These are phyloP conservation scores for Sicus ferrugineus DNA, from an alignment of 2,888 invertebrate genomes.

Conservation along the genomic window DNA sequence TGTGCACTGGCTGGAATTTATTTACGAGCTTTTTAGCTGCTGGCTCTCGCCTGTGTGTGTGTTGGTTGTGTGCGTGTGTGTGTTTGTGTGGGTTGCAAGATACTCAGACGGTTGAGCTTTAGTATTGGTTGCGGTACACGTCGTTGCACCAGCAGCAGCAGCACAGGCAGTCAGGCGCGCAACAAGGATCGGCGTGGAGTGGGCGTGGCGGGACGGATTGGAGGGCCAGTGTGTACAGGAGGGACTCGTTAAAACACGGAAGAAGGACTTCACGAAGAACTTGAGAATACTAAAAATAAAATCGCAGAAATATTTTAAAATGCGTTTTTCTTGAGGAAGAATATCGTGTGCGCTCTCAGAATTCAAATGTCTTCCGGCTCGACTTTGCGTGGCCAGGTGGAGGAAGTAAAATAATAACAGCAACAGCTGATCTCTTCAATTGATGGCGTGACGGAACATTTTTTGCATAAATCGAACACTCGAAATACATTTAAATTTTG, in stretches of 20 bases:
- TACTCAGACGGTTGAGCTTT: neutral
- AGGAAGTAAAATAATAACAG: neutral
- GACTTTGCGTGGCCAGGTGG: neutral
- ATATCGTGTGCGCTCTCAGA: neutral
- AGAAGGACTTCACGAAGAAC: neutral
- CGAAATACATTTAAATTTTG: neutral
- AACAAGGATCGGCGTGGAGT: too few species aligned
- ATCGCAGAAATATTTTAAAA: too few species aligned
- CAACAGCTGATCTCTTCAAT: neutral
- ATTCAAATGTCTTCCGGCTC: neutral
- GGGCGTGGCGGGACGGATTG: neutral
- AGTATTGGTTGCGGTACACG: neutral
- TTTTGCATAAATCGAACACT: neutral
- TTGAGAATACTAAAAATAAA: neutral
- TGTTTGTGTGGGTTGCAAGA: neutral
- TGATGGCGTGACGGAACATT: too few species aligned
- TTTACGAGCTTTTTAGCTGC: slow-evolving; percentile 39
- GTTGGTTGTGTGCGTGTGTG: neutral
- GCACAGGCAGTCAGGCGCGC: slow-evolving; percentile 12
- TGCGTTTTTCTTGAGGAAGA: neutral
- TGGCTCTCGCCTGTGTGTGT: neutral
- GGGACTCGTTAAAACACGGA: neutral
- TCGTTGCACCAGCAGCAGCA: slow-evolving; percentile 20
- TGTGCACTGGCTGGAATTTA: slow-evolving; percentile 45
- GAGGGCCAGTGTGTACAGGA: neutral